These are phyloP conservation scores for Zeuzera pyrina DNA, from an alignment of 2,888 invertebrate species.

Conservation along the genomic window DNA sequence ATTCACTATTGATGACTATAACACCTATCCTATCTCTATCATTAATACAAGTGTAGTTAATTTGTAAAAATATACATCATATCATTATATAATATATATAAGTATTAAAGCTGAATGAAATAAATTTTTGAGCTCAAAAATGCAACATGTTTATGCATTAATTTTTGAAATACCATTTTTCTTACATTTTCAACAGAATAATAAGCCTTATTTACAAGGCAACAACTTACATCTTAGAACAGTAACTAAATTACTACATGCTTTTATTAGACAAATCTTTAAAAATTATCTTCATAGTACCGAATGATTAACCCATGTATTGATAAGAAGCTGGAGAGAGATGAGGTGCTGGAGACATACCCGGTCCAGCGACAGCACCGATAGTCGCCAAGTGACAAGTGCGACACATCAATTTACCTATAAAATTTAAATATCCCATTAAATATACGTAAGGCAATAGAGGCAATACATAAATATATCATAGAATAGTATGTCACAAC, in stretches of 20 bases:
- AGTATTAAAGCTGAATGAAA: neutral
- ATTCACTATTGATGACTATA: neutral
- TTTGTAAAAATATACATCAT: neutral
- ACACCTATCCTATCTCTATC: neutral
- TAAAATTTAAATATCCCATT: constrained; percentile 15
- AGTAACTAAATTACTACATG: neutral
- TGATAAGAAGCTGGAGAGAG: constrained; percentile 88
- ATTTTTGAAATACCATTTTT: neutral
- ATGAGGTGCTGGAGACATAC: constrained; percentile 84
- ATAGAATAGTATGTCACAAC: too few species aligned
- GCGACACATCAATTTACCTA: constrained; percentile 92
- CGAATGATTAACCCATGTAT: constrained; percentile 79
- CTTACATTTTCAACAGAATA: neutral
- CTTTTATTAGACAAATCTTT: too few species aligned
- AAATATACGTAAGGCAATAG: too few species aligned
- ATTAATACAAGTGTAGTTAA: neutral
- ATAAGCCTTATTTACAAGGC: too few species aligned
- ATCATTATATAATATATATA: neutral
- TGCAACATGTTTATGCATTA: too few species aligned
- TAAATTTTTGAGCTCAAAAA: too few species aligned
- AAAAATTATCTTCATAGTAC: too few species aligned
- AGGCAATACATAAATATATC: too few species aligned
- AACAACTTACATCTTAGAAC: neutral
- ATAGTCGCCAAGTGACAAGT: constrained; percentile 92
- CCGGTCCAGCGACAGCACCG: constrained; percentile 76